Evolutionary conservation across 2,888 invertebrate species (phyloP).

Genomic region (Aromia moschata): DNA sequence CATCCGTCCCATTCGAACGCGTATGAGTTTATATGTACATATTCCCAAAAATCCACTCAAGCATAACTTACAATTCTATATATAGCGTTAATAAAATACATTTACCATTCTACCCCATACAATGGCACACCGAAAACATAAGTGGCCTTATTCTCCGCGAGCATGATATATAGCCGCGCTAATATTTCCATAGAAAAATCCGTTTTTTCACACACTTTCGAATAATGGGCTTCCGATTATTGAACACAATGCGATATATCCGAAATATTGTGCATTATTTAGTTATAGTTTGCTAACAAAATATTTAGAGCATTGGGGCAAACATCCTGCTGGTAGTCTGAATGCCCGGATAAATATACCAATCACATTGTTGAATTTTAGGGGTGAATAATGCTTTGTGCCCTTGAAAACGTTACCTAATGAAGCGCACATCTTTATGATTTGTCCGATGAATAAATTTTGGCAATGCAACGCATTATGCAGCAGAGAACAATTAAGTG

Average conservation of each 20-base stretch:
- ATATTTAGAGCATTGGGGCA: constrained; percentile 55
- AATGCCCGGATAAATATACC: constrained; percentile 45
- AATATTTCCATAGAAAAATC: constrained; percentile 51
- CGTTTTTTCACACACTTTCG: constrained; percentile 53
- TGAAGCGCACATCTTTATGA: constrained; percentile 41
- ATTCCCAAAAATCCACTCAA: constrained; percentile 31
- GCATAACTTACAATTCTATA: constrained; percentile 28
- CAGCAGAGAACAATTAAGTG: too few relatives aligned
- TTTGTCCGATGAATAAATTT: constrained; percentile 34
- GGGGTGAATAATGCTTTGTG: constrained; percentile 39
- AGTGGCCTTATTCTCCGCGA: constrained; percentile 49
- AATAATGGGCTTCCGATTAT: constrained; percentile 50
- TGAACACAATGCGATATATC: constrained; percentile 28
- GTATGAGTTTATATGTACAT: constrained; percentile 24
- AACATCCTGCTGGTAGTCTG: constrained; percentile 54
- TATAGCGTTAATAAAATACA: constrained; percentile 35
- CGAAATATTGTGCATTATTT: constrained; percentile 48
- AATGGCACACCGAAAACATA: constrained; percentile 50
- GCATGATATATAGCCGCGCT: constrained; percentile 45
- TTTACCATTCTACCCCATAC: constrained; percentile 31
- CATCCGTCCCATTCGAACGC: constrained; percentile 19
- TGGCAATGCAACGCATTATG: background rate
- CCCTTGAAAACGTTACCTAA: constrained; percentile 32
- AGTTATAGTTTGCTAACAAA: constrained; percentile 51
- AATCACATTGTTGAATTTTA: constrained; percentile 42